phyloP scores from a whole-genome alignment of 2,888 invertebrate species.

The Leptopilina drosophilae region DNA sequence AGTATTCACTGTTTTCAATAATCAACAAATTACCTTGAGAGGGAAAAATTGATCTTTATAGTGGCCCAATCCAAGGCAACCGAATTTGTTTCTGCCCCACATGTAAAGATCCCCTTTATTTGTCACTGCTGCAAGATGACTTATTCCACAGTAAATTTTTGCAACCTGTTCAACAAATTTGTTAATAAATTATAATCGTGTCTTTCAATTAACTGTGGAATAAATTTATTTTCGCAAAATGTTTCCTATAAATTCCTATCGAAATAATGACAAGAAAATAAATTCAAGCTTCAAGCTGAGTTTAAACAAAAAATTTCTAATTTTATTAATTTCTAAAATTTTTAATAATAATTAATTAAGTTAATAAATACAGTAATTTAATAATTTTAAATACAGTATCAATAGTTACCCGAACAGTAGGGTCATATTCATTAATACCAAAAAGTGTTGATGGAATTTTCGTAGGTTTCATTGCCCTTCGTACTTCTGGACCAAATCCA shows the following conservation, averaged over 20 bases:
- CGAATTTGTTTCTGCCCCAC: slow-evolving; percentile 94
- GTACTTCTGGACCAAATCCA: slow-evolving; percentile 90
- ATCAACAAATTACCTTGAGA: slow-evolving; percentile 81
- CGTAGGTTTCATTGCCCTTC: slow-evolving; percentile 83
- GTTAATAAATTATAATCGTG: background rate
- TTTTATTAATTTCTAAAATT: too few species aligned
- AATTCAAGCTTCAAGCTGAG: too few species aligned
- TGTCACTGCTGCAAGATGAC: slow-evolving; percentile 89
- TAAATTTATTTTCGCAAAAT: too few species aligned
- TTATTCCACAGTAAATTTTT: slow-evolving; percentile 85
- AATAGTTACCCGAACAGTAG: slow-evolving; percentile 77
- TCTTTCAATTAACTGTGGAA: too few species aligned
- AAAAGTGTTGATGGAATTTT: slow-evolving; percentile 89
- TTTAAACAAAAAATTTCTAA: too few species aligned
- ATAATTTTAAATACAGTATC: background rate
- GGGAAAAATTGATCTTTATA: slow-evolving; percentile 92
- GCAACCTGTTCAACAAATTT: slow-evolving; percentile 66
- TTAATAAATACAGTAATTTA: too few species aligned
- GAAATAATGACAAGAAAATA: too few species aligned
- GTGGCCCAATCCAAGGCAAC: slow-evolving; percentile 90
- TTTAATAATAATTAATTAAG: too few species aligned
- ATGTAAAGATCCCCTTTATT: slow-evolving; percentile 90
- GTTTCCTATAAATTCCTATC: too few species aligned
- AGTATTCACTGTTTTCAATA: background rate
- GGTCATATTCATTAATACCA: slow-evolving; percentile 90